Conservation (phyloP, 2,888 invertebrate genomes). For the Phengaris arion region DNA sequence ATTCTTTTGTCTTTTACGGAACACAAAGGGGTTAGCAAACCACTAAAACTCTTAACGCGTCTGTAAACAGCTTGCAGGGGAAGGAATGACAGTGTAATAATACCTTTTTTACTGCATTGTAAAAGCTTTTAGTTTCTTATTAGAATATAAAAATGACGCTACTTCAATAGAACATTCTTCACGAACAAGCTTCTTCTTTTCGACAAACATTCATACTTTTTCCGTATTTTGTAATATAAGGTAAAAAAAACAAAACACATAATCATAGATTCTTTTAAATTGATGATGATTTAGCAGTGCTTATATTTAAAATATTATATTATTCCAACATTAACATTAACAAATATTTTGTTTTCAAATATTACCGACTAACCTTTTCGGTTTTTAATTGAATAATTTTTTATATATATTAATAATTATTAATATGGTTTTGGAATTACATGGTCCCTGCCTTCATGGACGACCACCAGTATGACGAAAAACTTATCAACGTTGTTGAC, state of each 20-base stretch:
- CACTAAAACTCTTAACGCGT: constrained; percentile 13
- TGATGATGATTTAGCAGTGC: no score
- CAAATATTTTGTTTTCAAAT: neutral
- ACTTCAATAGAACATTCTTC: neutral
- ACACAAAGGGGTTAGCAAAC: constrained; percentile 6
- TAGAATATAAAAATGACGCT: constrained; percentile 10
- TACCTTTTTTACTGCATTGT: constrained; percentile 4
- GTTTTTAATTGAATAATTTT: neutral
- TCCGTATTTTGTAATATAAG: neutral
- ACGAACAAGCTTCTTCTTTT: neutral
- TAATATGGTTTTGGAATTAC: neutral
- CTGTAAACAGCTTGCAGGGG: constrained; percentile 15
- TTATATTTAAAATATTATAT: no score
- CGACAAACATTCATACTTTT: neutral
- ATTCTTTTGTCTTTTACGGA: neutral
- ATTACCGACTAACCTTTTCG: neutral
- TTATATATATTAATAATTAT: no score
- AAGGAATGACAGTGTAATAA: constrained; percentile 12
- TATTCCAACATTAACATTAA: no score
- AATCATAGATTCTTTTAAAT: no score
- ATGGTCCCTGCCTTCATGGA: neutral
- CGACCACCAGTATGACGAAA: neutral
- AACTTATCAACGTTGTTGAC: neutral
- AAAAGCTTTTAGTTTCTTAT: constrained; percentile 23
- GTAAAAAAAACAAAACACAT: neutral